Evolutionary conservation across 2,797 vertebrate species (phyloP).

Genomic region (Syngnathus acus): DNA sequence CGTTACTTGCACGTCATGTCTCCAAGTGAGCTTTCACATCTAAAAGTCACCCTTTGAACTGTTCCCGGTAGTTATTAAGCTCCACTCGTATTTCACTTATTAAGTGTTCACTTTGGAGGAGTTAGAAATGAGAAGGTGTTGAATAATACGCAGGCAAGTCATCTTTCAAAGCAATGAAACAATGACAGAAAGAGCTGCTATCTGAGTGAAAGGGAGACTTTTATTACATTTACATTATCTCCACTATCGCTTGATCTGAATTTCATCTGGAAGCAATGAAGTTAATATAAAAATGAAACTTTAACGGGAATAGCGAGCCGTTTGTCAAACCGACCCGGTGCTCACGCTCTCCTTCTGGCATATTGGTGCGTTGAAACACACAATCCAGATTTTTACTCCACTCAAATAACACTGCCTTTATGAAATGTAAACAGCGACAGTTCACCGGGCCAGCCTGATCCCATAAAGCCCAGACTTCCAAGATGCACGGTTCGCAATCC

Average conservation of each 20-base stretch:
- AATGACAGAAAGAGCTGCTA: neutral
- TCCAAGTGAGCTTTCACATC: neutral
- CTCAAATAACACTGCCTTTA: constrained; percentile 67
- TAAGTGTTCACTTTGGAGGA: neutral
- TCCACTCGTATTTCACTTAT: constrained; percentile 2
- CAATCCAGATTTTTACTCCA: constrained; percentile 45
- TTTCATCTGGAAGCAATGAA: constrained; percentile 66
- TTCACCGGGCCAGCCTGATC: constrained; percentile 59
- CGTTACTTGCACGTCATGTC: neutral
- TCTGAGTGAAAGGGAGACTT: neutral
- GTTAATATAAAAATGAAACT: constrained; percentile 56
- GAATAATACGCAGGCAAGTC: neutral
- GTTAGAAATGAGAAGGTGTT: neutral
- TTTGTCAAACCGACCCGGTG: constrained; percentile 3
- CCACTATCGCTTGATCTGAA: neutral
- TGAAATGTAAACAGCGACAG: constrained; percentile 72
- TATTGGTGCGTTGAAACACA: constrained; percentile 52
- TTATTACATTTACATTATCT: neutral
- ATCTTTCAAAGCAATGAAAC: constrained; percentile 5
- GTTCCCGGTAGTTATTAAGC: neutral
- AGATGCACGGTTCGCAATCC: constrained; percentile 39
- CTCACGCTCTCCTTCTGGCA: constrained; percentile 29
- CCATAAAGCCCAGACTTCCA: constrained; percentile 50
- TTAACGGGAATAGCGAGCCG: neutral
- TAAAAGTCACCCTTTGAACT: neutral